phyloP scores from a whole-genome alignment of 2,113 vertebrate species.

The Sitta europaea region DNA sequence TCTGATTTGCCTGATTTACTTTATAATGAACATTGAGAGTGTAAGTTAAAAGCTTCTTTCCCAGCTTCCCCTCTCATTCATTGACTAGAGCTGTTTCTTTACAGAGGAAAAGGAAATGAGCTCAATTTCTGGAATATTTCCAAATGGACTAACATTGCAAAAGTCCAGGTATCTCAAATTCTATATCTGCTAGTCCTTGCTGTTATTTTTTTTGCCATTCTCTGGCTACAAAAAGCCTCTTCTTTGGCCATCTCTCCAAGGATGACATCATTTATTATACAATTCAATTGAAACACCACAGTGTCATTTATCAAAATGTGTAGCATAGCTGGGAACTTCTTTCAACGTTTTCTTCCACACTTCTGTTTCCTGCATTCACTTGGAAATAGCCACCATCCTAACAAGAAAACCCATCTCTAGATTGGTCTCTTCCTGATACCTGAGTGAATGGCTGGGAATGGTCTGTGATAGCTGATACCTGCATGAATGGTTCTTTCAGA shows the following conservation, averaged over 20 bases:
- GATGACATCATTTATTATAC: not conserved
- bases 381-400: not conserved
- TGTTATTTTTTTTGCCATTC: not conserved
- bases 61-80: not conserved
- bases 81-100: not conserved
- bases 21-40: not conserved
- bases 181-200: not conserved
- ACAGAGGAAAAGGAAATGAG: not conserved
- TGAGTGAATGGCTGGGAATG: not conserved
- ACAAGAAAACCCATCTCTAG: not conserved
- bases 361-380: not conserved
- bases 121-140: not conserved
- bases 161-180: not conserved
- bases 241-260: not conserved
- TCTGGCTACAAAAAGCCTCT: not conserved
- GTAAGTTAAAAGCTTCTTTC: not conserved
- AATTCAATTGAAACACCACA: not conserved
- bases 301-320: not conserved
- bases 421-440: not conserved
- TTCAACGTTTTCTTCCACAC: not conserved
- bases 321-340: not conserved
- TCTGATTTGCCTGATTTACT: not conserved
- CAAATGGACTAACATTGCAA: not conserved
- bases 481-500: not conserved
- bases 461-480: not conserved